Evolutionary conservation across 2,888 invertebrate species (phyloP), one percentile per base, ranked within the genome.

Genomic region (Spodoptera littoralis): DNA sequence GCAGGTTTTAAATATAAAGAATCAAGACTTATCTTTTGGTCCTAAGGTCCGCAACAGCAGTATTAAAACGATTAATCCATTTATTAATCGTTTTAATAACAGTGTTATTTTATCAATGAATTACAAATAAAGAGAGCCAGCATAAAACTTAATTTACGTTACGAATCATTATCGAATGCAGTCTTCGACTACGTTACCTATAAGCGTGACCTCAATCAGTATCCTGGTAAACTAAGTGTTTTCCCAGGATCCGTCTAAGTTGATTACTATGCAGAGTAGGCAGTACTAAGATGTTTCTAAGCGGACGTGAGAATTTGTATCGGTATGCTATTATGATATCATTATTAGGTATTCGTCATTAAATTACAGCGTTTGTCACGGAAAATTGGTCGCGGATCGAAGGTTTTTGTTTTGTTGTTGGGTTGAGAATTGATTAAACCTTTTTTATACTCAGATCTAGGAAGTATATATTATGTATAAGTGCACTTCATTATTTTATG

Each of bases 171-270:
- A 8, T 8, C 36, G 9, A 36, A 5, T 6, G 4, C 2, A 4
- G 9, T 55, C 22, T 70, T 51, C 54, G 62, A 55, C n/a, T n/a
- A n/a, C 57, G 62, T 57, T 50, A 66, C 66, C 45, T 57, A 59
- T 60, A 73, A 49, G 62, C 48, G 71, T 71, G 71, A 68, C 71
- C 64, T 53, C 74, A 63, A 59, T 70, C 50, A 56, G 65, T 60
- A 75, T 74, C 62, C 79, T 67, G 65, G 50, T 70, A 55, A 43
- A 42, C 13, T 30, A 36, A 3, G 79, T 77, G 57, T 72, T 79
- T 77, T 46, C 61, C 78, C 76, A 77, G 62, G 65, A 70, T 78
- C 76, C 72, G 76, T 46, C 53, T 74, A 22, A 45, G 44, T 42
- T 27, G 46, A 67, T 67, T 60, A 74, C 52, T 58, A 70, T 74